Evolutionary conservation across 2,888 invertebrate genomes (phyloP).

Genomic region (Parnassius orleans): DNA sequence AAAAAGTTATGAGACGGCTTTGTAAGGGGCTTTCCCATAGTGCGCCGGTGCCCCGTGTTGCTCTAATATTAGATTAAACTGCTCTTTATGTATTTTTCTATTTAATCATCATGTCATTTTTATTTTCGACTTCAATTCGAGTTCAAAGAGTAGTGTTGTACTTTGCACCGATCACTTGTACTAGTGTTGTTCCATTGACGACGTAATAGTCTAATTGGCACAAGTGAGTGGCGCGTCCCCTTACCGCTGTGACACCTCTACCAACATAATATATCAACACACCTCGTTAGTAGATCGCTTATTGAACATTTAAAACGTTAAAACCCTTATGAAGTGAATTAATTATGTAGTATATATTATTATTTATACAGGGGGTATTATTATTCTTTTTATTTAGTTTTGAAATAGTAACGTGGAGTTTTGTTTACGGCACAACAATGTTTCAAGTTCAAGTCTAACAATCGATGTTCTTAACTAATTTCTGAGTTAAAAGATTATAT

Average conservation of each 20-base stretch:
- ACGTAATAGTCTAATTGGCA: slow-evolving; percentile 29
- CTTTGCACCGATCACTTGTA: slow-evolving; percentile 18
- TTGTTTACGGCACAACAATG: no score
- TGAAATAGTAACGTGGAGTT: no score
- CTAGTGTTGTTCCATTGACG: slow-evolving; percentile 22
- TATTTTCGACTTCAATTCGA: slow-evolving; percentile 16
- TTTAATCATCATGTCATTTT: no score
- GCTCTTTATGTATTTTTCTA: no score
- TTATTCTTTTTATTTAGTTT: neutral
- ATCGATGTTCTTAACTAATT: no score
- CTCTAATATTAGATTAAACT: no score
- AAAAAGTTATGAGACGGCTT: no score
- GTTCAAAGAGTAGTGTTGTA: slow-evolving; percentile 18
- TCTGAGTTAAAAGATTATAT: no score
- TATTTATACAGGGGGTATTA: slow-evolving; percentile 5
- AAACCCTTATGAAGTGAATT: slow-evolving; percentile 16
- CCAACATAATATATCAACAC: slow-evolving; percentile 26
- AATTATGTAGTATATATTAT: slow-evolving; percentile 11
- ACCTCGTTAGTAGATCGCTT: slow-evolving; percentile 21
- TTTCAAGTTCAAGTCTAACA: no score
- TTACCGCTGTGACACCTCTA: slow-evolving; percentile 2
- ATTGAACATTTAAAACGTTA: slow-evolving; percentile 35
- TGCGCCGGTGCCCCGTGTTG: no score
- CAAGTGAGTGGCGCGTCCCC: slow-evolving; percentile 28
- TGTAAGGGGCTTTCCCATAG: no score